These are phyloP conservation scores for Patagioenas fasciata DNA, from an alignment of 2,113 vertebrate species.

Conservation along the genomic window DNA sequence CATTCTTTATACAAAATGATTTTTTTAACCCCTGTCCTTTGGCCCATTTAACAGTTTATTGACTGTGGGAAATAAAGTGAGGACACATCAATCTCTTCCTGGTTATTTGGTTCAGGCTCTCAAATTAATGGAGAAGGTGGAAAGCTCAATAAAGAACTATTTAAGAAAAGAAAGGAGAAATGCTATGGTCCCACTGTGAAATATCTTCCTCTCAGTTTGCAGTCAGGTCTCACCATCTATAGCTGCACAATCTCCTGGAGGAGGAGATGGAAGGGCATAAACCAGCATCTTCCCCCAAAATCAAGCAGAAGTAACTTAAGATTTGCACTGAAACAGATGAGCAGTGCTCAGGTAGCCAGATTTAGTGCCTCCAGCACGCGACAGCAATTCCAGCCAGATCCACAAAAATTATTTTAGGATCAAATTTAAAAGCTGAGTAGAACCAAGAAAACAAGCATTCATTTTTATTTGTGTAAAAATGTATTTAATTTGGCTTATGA, in stretches of 20 bases:
- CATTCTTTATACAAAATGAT: conserved; percentile 40
- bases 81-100: conserved; percentile 58
- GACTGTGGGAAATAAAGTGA: conserved; percentile 58
- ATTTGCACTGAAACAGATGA: conserved; percentile 35
- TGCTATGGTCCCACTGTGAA: not conserved
- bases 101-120: conserved; percentile 57
- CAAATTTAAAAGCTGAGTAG: not conserved
- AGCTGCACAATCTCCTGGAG: not conserved
- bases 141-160: conserved; percentile 39
- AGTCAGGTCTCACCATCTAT: not conserved
- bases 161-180: conserved; percentile 27
- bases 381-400: not conserved
- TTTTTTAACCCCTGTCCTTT: conserved; percentile 56
- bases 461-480: conserved; percentile 9
- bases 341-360: not conserved
- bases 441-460: not conserved
- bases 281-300: not conserved
- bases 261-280: conserved; percentile 7
- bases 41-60: conserved; percentile 60
- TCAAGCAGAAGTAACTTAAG: conserved; percentile 23
- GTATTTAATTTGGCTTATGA: conserved; percentile 16
- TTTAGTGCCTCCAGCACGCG: not conserved
- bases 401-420: conserved; percentile 32
- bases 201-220: conserved; percentile 3
- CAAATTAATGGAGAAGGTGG: conserved; percentile 53